Evolutionary conservation across 2,888 invertebrate species (phyloP).

Genomic region (Liposcelis brunnea): DNA sequence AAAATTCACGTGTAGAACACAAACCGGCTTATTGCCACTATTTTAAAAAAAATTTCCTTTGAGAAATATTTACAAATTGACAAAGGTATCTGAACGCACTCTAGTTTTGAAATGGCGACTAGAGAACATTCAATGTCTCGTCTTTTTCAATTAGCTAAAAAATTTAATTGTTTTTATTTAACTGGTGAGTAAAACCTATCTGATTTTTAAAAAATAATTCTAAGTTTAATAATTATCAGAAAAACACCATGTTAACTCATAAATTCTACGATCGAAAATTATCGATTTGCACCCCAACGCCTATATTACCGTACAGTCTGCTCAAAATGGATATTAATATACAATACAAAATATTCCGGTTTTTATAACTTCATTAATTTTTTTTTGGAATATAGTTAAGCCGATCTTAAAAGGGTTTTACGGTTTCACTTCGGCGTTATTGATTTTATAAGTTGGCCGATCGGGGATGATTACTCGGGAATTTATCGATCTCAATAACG

Average conservation of each 20-base stretch:
- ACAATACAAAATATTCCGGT: neutral
- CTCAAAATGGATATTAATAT: neutral
- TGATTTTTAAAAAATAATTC: neutral
- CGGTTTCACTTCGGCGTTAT: too few species aligned
- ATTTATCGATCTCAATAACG: too few species aligned
- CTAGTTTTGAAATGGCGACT: constrained; percentile 23
- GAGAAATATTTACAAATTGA: too few species aligned
- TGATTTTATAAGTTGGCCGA: too few species aligned
- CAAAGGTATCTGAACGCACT: too few species aligned
- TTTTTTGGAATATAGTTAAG: too few species aligned
- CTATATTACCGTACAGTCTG: neutral
- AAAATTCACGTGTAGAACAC: too few species aligned
- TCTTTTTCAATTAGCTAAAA: constrained; percentile 62
- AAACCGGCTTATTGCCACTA: too few species aligned
- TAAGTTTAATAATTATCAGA: neutral
- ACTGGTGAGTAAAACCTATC: constrained; percentile 41
- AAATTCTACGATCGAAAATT: neutral
- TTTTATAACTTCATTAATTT: neutral
- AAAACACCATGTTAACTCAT: neutral
- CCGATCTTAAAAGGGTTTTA: too few species aligned
- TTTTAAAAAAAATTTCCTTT: too few species aligned
- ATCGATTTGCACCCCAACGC: neutral
- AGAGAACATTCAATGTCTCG: constrained; percentile 39
- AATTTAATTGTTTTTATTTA: constrained; percentile 80
- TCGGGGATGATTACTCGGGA: too few species aligned